Base-by-base conservation (phyloP, 2,888 invertebrate species). In the Hemicrepidius hirtus region DNA sequence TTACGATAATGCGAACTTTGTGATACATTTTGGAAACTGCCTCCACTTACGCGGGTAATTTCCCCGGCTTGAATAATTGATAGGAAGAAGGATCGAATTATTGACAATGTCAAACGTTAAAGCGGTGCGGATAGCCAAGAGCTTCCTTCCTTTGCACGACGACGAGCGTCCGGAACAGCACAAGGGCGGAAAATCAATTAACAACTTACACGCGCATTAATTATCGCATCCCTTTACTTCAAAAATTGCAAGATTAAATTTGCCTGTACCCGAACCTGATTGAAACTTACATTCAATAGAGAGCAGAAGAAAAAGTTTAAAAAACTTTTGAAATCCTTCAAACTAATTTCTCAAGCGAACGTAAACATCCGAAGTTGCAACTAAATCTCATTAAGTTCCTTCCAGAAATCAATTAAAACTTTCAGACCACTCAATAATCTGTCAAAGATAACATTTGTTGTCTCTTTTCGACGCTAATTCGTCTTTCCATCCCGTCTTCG, bases 371-470 rank as follows among this genome's bases (percentile, higher is more conserved):
- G 49, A 35, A 72, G 76, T 44, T 41, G 75, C 63, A 71, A 76
- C 76, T 77, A 78, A 80, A 80, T 77, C 78, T 79, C 79, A 80
- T 80, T 80, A 80, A 79, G 79, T 80, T 80, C 71, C 69, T 74
- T 70, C 74, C 63, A 62, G 74, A 76, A 81, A 81, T 81, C 81
- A 80, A 78, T 81, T 80, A 80, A 80, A 81, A 81, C 76, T 81
- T 81, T 77, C 62, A 75, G 71, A 77, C 75, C 77, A 72, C 75
- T 78, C 80, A 76, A 80, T 79, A 79, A 78, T 73, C 74, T 79
- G 80, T 79, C 80, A 77, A 77, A 79, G 75, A 77, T 78, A 79
- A 78, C 78, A 69, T 75, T 77, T 63, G 55, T 68, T 75, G 71
- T 60, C 73, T 67, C 55, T 44, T 24, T 65, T n/a, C 28, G 10